Evolutionary conservation across 2,113 vertebrate genomes (phyloP).

Genomic region (Dryoscopus gambensis): DNA sequence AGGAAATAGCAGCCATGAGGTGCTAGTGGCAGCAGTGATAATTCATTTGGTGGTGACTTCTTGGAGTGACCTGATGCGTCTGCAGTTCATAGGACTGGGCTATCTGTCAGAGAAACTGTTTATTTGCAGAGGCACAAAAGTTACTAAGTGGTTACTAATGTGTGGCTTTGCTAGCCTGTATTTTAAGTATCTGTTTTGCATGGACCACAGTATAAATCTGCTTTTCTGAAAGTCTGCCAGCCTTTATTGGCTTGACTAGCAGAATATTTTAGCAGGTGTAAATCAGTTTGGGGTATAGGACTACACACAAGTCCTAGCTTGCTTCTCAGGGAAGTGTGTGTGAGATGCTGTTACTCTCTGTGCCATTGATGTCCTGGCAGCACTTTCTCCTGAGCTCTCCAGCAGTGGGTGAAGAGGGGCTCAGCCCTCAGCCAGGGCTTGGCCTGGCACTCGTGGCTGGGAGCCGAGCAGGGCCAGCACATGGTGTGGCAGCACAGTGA

Average conservation of each 20-base stretch:
- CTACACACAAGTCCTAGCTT: background rate
- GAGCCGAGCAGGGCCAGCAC: background rate
- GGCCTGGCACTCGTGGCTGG: background rate
- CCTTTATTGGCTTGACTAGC: background rate
- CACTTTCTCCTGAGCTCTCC: background rate
- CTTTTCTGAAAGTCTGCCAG: background rate
- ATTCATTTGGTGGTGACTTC: background rate
- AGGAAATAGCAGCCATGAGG: background rate
- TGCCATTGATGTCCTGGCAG: background rate
- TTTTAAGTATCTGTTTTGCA: background rate
- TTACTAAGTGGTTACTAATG: background rate
- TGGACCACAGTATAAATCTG: background rate
- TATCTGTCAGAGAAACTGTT: background rate
- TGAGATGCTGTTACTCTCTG: background rate
- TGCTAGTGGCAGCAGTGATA: background rate
- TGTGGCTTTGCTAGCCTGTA: background rate
- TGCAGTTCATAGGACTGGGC: background rate
- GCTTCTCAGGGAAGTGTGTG: background rate
- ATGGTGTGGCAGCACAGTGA: background rate
- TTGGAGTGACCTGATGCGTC: background rate
- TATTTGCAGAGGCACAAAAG: background rate
- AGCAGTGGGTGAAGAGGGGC: background rate
- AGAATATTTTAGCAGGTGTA: background rate
- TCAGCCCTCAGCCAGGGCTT: background rate
- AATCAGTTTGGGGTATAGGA: background rate